Percentiles rank a stretch among this genome's conserved stretches.
Evolutionary conservation across 2,888 invertebrate genomes (phyloP).

Genomic region (Phyto melanocephala): DNA sequence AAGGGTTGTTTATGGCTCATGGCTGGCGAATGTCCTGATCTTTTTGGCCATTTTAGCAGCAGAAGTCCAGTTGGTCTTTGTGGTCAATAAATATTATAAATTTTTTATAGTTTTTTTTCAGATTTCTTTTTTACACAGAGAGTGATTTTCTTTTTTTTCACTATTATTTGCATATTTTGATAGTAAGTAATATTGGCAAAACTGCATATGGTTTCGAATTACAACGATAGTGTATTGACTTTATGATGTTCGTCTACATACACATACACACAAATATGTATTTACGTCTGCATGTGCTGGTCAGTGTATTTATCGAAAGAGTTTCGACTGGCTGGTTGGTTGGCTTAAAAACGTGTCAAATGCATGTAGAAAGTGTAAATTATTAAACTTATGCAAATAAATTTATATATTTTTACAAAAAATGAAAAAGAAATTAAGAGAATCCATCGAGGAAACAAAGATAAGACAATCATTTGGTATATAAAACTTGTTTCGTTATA

Average conservation of each 20-base stretch:
- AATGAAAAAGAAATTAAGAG: background rate
- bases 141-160: constrained; percentile 11
- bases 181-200: constrained; percentile 50
- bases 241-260: background rate
- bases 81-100: constrained; percentile 64
- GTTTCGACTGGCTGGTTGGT: constrained; percentile 50
- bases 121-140: constrained; percentile 19
- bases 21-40: constrained; percentile 38
- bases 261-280: no score
- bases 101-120: constrained; percentile 53
- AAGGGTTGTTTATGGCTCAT: constrained; percentile 18
- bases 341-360: constrained; percentile 61
- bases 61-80: constrained; percentile 48
- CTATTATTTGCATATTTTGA: constrained; percentile 51
- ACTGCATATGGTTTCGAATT: constrained; percentile 45
- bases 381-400: constrained; percentile 58
- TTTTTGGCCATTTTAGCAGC: constrained; percentile 13
- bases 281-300: background rate
- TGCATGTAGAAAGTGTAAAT: constrained; percentile 61
- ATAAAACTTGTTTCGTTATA: constrained; percentile 5
- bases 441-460: constrained; percentile 16
- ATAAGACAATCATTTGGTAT: constrained; percentile 44
- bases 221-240: constrained; percentile 9
- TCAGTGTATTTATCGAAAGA: background rate
- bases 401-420: constrained; percentile 11